Percentiles rank a stretch among this genome's conserved stretches.
Conservation (phyloP, 2,797 vertebrate genomes). For the Sebastolobus altivelis region DNA sequence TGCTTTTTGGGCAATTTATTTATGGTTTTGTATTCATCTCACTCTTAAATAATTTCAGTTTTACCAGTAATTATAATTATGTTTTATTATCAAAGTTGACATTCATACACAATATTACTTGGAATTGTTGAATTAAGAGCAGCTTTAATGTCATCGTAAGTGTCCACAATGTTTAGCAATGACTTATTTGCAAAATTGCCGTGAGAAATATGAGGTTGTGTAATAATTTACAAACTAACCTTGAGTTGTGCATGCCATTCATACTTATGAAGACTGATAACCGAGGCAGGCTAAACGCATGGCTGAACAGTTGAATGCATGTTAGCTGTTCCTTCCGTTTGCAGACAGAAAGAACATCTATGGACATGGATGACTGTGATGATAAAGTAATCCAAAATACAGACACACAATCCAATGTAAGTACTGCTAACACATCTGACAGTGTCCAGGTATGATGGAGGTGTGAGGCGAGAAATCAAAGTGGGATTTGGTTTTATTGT, state of each 20-base stretch:
- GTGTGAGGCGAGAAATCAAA: background rate
- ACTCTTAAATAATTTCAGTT: background rate
- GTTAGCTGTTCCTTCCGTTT: conserved; percentile 76
- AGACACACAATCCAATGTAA: conserved; percentile 78
- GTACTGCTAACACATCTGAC: conserved; percentile 68
- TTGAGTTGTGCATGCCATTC: conserved; percentile 35
- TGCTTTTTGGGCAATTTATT: background rate
- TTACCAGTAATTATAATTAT: background rate
- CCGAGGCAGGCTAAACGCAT: conserved; percentile 50
- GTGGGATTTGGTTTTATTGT: background rate
- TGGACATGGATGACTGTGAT: conserved; percentile 81
- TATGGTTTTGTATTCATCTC: background rate
- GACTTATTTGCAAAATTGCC: background rate
- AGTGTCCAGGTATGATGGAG: background rate
- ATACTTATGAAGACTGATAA: background rate
- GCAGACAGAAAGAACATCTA: conserved; percentile 79
- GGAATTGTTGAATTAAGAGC: background rate
- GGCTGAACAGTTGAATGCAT: conserved; percentile 67
- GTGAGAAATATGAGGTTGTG: background rate
- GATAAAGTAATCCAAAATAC: conserved; percentile 73
- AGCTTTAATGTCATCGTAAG: background rate
- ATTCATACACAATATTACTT: background rate
- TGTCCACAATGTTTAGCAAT: background rate
- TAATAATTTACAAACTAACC: conserved; percentile 38
- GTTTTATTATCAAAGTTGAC: background rate